Evolutionary conservation across 1,140 invertebrate species (phyloP).

Genomic region (Caenorhabditis remanei): DNA sequence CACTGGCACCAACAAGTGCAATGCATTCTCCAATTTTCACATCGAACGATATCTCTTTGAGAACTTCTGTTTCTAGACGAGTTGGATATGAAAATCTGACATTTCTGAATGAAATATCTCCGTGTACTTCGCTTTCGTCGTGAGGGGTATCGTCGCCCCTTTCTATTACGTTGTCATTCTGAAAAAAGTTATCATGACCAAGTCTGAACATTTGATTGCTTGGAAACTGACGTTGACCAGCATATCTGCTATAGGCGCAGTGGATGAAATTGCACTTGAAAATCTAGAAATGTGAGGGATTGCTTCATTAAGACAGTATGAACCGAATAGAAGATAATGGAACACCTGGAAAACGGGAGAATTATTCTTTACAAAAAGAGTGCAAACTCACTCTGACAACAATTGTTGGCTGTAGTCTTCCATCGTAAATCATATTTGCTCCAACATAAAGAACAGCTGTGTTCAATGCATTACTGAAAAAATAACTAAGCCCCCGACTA

Average conservation of each 20-base stretch:
- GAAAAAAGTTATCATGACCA: background rate
- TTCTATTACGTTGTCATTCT: background rate
- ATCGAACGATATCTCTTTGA: slow-evolving; percentile 69
- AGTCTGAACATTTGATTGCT: slow-evolving; percentile 1
- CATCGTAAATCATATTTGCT: slow-evolving; percentile 20
- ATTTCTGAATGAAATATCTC: slow-evolving; percentile 78
- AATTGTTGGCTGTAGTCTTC: background rate
- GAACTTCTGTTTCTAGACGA: slow-evolving; percentile 73
- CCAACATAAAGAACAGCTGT: background rate
- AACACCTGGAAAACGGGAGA: background rate
- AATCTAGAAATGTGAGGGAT: slow-evolving; percentile 86
- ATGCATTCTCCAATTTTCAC: slow-evolving; percentile 89
- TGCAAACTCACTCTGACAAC: background rate
- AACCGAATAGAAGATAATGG: slow-evolving; percentile 81
- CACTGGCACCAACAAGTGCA: slow-evolving; percentile 84
- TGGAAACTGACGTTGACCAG: slow-evolving; percentile 82
- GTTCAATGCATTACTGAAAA: slow-evolving; percentile 15
- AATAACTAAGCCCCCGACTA: background rate
- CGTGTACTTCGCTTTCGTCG: slow-evolving; percentile 67
- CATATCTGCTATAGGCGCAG: slow-evolving; percentile 84
- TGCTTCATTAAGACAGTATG: slow-evolving; percentile 81
- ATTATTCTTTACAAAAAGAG: background rate
- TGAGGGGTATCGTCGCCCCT: slow-evolving; percentile 68
- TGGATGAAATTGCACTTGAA: slow-evolving; percentile 85
- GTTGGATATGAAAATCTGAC: slow-evolving; percentile 80